These are phyloP conservation scores for Troglohyphantes excavatus DNA, from an alignment of 2,888 invertebrate species.

Conservation along the genomic window DNA sequence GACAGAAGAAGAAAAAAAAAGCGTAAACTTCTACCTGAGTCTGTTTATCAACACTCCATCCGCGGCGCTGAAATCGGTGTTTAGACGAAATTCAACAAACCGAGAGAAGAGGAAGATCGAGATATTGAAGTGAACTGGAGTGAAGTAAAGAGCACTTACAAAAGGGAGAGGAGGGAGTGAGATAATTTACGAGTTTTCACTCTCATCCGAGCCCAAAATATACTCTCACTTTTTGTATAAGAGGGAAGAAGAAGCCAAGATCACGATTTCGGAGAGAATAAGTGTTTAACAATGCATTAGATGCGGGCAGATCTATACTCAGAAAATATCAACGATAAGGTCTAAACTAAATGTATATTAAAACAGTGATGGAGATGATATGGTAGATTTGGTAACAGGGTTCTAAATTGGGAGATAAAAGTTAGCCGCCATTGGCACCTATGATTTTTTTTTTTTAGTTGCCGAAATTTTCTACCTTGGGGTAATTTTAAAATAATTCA, in stretches of 20 bases:
- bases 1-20: neutral
- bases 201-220: slow-evolving; percentile 39
- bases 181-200: slow-evolving; percentile 52
- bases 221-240: slow-evolving; percentile 16
- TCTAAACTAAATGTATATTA: no score
- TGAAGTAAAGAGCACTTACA: neutral
- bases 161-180: neutral
- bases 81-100: slow-evolving; percentile 39
- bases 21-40: slow-evolving; percentile 15
- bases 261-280: slow-evolving; percentile 27
- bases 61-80: slow-evolving; percentile 20
- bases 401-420: no score
- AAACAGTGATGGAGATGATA: no score
- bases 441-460: no score
- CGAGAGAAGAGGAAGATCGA: neutral
- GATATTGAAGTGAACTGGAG: neutral
- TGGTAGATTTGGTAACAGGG: no score
- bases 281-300: slow-evolving; percentile 16
- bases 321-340: no score
- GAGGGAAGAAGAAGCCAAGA: neutral
- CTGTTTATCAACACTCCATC: slow-evolving; percentile 52
- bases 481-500: no score
- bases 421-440: no score
- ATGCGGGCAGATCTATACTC: neutral
- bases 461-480: no score